A percentile compares a stretch with the other conserved stretches of the same genome.
phyloP scores from a whole-genome alignment of 2,113 vertebrate species.

The Parus major region DNA sequence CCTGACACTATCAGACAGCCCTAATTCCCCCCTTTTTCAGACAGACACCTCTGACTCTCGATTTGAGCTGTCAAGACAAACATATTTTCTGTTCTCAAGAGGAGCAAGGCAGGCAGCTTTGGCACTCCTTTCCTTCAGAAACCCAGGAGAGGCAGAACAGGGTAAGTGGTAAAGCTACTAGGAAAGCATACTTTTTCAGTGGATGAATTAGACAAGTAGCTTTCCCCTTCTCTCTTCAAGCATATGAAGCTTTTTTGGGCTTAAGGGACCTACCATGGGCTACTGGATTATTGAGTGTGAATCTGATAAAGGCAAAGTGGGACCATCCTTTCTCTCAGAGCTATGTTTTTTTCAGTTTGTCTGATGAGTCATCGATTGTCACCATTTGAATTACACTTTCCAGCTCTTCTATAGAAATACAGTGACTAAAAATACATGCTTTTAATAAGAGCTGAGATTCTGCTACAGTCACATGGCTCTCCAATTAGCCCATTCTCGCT shows the following conservation, averaged over 20 bases:
- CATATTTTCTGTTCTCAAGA: not conserved
- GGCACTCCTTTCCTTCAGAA: not conserved
- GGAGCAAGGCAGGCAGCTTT: not conserved
- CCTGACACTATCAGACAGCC: not conserved
- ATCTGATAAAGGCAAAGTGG: not conserved
- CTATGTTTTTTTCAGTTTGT: not conserved
- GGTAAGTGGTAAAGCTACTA: accelerated
- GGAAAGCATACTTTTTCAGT: not conserved
- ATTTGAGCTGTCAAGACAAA: not conserved
- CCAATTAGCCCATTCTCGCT: constrained; percentile 29
- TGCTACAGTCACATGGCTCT: constrained; percentile 16
- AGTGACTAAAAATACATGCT: constrained; percentile 44
- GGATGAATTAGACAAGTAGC: not conserved
- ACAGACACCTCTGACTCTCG: not conserved
- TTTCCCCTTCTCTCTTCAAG: not conserved
- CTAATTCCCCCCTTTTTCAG: not conserved
- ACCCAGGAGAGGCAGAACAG: not conserved
- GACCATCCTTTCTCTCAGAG: not conserved
- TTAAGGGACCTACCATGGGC: not conserved
- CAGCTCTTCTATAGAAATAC: constrained; percentile 26
- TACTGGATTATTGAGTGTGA: not conserved
- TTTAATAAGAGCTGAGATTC: constrained; percentile 47
- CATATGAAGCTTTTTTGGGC: not conserved
- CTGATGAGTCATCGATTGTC: constrained; percentile 42
- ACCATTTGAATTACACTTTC: constrained; percentile 29